phyloP scores from a whole-genome alignment of 2,888 invertebrate species.

The Sminthurides aquaticus region DNA sequence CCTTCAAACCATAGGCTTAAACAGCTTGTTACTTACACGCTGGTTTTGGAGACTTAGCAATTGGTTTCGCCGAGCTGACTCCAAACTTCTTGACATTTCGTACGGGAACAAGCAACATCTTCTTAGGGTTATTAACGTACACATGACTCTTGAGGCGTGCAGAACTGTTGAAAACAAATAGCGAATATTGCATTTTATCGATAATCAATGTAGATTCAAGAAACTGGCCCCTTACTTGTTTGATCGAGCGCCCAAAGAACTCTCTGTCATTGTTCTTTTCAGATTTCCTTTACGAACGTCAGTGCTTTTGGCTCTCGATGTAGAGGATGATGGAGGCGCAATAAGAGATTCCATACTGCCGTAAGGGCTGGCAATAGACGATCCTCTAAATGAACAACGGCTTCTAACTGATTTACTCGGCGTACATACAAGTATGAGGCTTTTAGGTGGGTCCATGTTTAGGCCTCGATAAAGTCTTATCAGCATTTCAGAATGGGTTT shows the following conservation, averaged over 20 bases:
- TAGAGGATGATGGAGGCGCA: background rate
- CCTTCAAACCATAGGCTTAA: too few relatives aligned
- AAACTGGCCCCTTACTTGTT: background rate
- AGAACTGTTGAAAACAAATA: conserved; percentile 13
- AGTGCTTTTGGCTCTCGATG: background rate
- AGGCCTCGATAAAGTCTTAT: conserved; percentile 13
- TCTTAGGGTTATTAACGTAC: conserved; percentile 26
- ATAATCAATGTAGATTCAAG: background rate
- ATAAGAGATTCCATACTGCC: conserved; percentile 10
- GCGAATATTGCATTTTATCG: background rate
- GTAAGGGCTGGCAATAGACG: conserved; percentile 19
- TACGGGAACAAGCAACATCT: conserved; percentile 15
- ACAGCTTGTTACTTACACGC: too few relatives aligned
- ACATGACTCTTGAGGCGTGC: conserved; percentile 22
- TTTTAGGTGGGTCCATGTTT: conserved; percentile 13
- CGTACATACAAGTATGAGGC: conserved; percentile 5
- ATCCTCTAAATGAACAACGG: conserved; percentile 17
- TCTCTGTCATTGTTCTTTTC: conserved; percentile 2
- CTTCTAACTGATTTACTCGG: conserved; percentile 17
- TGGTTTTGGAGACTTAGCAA: conserved; percentile 10
- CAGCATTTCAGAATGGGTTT: conserved; percentile 19
- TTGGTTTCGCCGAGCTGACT: conserved; percentile 4
- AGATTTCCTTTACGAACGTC: background rate
- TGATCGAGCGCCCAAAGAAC: conserved; percentile 1
- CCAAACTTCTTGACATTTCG: conserved; percentile 7